Evolutionary conservation across 2,888 invertebrate genomes (phyloP), one percentile per base, ranked within the genome.

Genomic region (Drosophila falleni): DNA sequence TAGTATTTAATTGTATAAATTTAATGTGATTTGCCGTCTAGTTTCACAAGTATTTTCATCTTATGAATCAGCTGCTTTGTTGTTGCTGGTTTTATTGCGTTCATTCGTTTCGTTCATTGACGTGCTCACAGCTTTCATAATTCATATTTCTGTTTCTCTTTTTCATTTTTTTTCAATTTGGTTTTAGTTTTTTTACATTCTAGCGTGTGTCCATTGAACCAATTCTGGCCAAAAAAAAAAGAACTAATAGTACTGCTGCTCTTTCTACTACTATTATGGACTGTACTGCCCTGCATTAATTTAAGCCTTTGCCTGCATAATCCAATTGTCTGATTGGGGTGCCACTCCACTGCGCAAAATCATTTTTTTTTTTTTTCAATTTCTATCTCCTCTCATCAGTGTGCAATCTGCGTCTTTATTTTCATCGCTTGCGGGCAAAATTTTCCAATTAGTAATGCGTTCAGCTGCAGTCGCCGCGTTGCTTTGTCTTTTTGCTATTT

Each of bases 401-500:
- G 33, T 49, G 15, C 74, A 64, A 77, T 78, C 42, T 69, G 74
- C 65, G 76, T 39, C 62, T 74, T 55, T 51, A 56, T 74, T 78
- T 76, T 63, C 56, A 58, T 68, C 42, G 64, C 61, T 47, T 65
- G 61, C 61, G 55, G 60, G 65, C 49, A 61, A 74, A 44, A 78
- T 80, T 77, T 83, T 83, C 75, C 83, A 87, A 84, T 87, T 80
- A 85, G 86, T 66, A 72, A 74, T 81, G 60, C 73, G 63, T 58
- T 50, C 46, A 56, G 51, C 51, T 51, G 39, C 49, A 54, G 15
- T 15, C 49, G 50, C 13, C 55, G 39, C 67, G 56, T 65, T 63
- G 61, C 59, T 56, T 78, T 69, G 64, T 71, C 46, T 64, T 46
- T 46, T 23, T 56, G 51, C 81, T 84, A 84, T 87, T 83, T 83